Percentiles rank a stretch among this genome's conserved stretches.
phyloP scores from a whole-genome alignment of 2,797 vertebrate species.

The Sternotherus odoratus region DNA sequence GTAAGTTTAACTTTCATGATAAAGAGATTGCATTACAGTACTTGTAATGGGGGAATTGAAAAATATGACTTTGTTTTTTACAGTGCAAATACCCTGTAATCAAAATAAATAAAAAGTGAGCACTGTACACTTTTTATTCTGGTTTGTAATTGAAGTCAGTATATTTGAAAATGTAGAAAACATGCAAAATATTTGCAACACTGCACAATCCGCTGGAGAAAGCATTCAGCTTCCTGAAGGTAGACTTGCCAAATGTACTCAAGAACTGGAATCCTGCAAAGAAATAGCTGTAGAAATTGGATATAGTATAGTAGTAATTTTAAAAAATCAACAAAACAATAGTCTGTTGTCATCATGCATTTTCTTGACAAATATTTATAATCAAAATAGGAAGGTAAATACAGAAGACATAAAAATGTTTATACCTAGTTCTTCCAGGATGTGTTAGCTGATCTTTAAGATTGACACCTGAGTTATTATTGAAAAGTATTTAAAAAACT shows the following conservation, averaged over 20 bases:
- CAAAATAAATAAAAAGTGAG: too few species aligned
- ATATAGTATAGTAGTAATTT: neutral
- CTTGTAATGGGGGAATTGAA: too few species aligned
- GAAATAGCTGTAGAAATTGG: neutral
- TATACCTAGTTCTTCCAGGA: neutral
- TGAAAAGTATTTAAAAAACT: neutral
- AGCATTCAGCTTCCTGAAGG: neutral
- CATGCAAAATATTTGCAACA: too few species aligned
- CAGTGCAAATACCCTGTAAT: too few species aligned
- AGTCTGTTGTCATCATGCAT: neutral
- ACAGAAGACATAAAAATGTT: neutral
- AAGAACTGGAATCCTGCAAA: rapidly evolving
- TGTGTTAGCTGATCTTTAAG: neutral
- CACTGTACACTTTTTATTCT: too few species aligned
- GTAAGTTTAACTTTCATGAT: too few species aligned
- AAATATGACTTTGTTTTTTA: too few species aligned
- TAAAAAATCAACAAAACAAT: neutral
- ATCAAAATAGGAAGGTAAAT: neutral
- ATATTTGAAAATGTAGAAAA: too few species aligned
- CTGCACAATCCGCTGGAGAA: neutral
- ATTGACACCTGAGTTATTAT: neutral
- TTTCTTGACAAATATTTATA: neutral
- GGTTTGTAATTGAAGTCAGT: too few species aligned
- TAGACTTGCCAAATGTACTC: neutral
- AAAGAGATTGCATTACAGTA: too few species aligned